Evolutionary conservation across 2,888 invertebrate genomes (phyloP).

Genomic region (Eumerus sabulonum): DNA sequence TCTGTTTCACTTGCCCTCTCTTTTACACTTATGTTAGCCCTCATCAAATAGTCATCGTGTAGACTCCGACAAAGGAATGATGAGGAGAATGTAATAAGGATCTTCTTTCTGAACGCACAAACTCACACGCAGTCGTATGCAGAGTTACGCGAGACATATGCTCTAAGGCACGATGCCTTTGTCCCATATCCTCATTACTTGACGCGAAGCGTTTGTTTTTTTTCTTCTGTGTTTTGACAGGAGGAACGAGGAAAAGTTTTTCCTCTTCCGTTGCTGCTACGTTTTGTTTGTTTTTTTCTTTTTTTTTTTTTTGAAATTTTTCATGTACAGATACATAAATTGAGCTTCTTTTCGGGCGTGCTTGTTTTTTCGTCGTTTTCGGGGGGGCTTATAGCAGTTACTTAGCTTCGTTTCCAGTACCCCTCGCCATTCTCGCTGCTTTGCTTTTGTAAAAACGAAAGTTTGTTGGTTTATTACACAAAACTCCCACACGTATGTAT

Average conservation of each 20-base stretch:
- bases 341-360: constrained; percentile 48
- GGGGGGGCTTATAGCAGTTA: constrained; percentile 57
- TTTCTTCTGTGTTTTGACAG: constrained; percentile 56
- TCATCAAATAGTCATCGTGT: too few species aligned
- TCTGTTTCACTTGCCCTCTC: too few species aligned
- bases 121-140: constrained; percentile 5
- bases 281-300: constrained; percentile 27
- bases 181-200: constrained; percentile 64
- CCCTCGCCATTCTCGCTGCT: constrained; percentile 22
- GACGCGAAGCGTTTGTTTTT: constrained; percentile 48
- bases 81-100: constrained; percentile 55
- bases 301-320: constrained; percentile 24
- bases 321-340: constrained; percentile 48
- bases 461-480: constrained; percentile 65
- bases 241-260: constrained; percentile 62
- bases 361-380: too few species aligned
- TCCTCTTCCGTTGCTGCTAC: constrained; percentile 43
- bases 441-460: constrained; percentile 63
- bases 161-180: constrained; percentile 60
- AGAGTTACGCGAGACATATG: constrained; percentile 51
- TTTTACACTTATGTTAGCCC: too few species aligned
- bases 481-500: constrained; percentile 19
- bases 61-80: too few species aligned
- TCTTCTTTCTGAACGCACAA: constrained; percentile 36
- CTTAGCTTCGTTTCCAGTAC: constrained; percentile 35